These are phyloP conservation scores for Sturmia bella DNA, from an alignment of 2,888 invertebrate genomes.

Conservation along the genomic window DNA sequence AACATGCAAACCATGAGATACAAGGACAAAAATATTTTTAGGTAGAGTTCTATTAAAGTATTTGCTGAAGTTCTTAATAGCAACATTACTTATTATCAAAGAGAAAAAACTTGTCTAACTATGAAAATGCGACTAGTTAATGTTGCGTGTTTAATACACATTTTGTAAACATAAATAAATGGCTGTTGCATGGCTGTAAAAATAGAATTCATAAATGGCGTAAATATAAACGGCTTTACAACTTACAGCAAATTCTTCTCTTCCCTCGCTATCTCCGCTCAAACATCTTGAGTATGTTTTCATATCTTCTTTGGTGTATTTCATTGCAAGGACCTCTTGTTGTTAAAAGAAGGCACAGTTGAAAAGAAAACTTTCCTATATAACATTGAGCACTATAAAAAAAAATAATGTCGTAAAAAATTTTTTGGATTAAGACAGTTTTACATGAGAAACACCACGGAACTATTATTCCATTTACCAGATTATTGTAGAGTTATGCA, in stretches of 20 bases:
- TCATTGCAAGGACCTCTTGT: no score
- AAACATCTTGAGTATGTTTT: no score
- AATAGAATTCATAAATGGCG: conserved; percentile 53
- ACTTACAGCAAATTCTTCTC: neutral
- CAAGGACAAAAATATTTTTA: neutral
- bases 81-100: neutral
- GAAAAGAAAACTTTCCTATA: no score
- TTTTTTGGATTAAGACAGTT: no score
- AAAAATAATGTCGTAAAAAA: no score
- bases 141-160: conserved; percentile 65
- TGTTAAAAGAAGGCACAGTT: no score
- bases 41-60: conserved; percentile 1
- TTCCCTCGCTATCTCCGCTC: neutral
- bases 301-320: no score
- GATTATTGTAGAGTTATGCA: no score
- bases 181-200: conserved; percentile 33
- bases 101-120: neutral
- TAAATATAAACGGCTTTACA: conserved; percentile 28
- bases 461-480: no score
- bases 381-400: no score
- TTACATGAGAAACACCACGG: no score
- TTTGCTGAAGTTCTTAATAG: no score
- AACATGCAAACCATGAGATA: neutral
- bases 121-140: conserved; percentile 32
- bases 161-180: conserved; percentile 54